Base-by-base conservation (phyloP, 2,113 vertebrate species). In the Petromus typicus region DNA sequence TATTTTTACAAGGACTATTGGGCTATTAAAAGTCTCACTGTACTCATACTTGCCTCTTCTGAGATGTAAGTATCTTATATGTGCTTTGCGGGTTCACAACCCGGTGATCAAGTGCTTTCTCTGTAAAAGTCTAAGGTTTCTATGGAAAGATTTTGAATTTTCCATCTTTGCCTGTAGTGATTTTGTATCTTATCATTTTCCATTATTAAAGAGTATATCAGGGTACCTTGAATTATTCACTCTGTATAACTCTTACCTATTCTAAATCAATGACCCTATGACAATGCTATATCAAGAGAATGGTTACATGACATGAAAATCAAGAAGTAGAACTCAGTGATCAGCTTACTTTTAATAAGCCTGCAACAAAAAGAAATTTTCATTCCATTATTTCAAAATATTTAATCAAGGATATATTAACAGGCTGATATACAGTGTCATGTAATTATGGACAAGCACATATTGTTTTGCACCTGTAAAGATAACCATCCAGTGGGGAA, bases 351-450 rank as follows among this genome's bases (percentile, higher is more conserved):
- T 14, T 59, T 16, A 84, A 59, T 37, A 54, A 85, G 11, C 0
- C 14, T 81, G 83, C 7, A 43, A 10, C 66, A 67, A 81, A 51
- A n/a, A 45, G 20, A 81, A 78, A 76, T 63, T 3, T 85, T 87
- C 40, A 56, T 84, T 93, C 13, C 22, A 80, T 95, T 84, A 51
- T 80, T 76, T 90, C 63, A 90, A 54, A 40, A 27, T 45, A 43
- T 66, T 86, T 63, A 43, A 27, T 34, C 63, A 10, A 82, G 40
- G 10, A 54, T 20, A 48, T 51, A 48, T 40, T 67, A 81, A 81
- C 20, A 59, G 51, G 4, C 20, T 81, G 1, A 86, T 32, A 79
- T 2, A 66, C 3, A 61, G 14, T 57, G 7, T 64, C 57, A 87
- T 67, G n/a, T 34, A 18, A 34, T 43, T 96, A 3, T 56, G 22